Evolutionary conservation across 2,888 invertebrate genomes (phyloP).

Genomic region (Helicoverpa assulta): DNA sequence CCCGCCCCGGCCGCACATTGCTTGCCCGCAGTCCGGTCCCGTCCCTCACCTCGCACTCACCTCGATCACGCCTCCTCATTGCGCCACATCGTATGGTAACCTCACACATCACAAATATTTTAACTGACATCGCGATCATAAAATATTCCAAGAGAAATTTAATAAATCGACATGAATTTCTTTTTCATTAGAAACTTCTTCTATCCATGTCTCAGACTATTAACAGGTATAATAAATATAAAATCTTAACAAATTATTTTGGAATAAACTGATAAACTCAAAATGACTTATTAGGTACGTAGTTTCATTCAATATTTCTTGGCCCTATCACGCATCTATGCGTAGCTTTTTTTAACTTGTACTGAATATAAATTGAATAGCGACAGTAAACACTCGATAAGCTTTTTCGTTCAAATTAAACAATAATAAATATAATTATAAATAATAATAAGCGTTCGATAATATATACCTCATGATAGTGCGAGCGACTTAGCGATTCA

Average conservation of each 20-base stretch:
- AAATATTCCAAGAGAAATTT: slow-evolving; percentile 29
- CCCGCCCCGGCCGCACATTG: slow-evolving; percentile 19
- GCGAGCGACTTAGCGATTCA: too few relatives aligned
- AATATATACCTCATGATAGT: neutral
- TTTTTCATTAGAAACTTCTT: slow-evolving; percentile 23
- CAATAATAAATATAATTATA: neutral
- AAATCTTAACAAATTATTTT: slow-evolving; percentile 9
- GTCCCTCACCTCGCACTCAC: slow-evolving; percentile 49
- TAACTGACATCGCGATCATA: slow-evolving; percentile 33
- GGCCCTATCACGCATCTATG: slow-evolving; percentile 7
- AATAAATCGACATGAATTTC: slow-evolving; percentile 37
- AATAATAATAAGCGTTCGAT: neutral
- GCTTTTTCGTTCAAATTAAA: slow-evolving; percentile 34
- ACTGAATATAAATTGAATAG: neutral
- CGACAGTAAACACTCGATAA: slow-evolving; percentile 27
- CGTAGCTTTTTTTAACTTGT: slow-evolving; percentile 1
- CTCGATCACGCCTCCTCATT: slow-evolving; percentile 55
- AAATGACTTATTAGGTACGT: slow-evolving; percentile 23
- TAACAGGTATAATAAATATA: slow-evolving; percentile 6
- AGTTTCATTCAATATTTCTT: slow-evolving; percentile 18
- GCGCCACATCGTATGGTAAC: slow-evolving; percentile 40
- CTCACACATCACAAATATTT: slow-evolving; percentile 34
- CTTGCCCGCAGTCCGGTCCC: slow-evolving; percentile 18
- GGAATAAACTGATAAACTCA: slow-evolving; percentile 8
- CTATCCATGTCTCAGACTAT: slow-evolving; percentile 20